A percentile compares a stretch with the other conserved stretches of the same genome.
These are phyloP conservation scores for Stichodactyla helianthus DNA, from an alignment of 64 coral and sea anemone genomes.

Conservation along the genomic window DNA sequence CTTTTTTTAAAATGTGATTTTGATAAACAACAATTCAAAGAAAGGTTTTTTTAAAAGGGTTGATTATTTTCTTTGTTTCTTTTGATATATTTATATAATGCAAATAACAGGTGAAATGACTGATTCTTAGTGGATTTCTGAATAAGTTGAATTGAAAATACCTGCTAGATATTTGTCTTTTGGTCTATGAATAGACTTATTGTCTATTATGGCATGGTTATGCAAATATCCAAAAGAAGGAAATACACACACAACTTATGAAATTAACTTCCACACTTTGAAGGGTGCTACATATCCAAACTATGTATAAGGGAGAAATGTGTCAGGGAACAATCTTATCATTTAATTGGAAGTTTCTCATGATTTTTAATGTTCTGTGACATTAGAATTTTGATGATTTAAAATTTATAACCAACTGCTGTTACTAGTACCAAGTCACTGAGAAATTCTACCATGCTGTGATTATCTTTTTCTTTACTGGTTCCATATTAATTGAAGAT, in stretches of 20 bases:
- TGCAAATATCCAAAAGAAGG: not conserved
- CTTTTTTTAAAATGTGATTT: not conserved
- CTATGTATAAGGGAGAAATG: not conserved
- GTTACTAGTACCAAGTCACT: not conserved
- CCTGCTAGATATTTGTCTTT: not conserved
- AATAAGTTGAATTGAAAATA: not conserved
- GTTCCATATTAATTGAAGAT: not conserved
- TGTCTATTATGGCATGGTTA: not conserved
- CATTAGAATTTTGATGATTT: not conserved
- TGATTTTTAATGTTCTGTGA: not conserved
- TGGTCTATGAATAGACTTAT: not conserved
- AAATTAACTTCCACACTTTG: not conserved
- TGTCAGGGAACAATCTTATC: not conserved
- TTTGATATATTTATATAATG: not conserved
- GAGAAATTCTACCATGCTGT: constrained; percentile 4
- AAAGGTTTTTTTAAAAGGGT: not conserved
- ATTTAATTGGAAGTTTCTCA: not conserved
- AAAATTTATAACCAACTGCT: not conserved
- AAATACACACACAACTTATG: not conserved
- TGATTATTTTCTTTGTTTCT: not conserved
- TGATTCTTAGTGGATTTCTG: not conserved
- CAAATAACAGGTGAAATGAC: not conserved
- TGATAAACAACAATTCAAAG: not conserved
- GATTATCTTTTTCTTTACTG: not conserved
- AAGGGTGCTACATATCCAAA: not conserved